Evolutionary conservation across 2,113 vertebrate genomes (phyloP).

Genomic region (Salvelinus sp.): DNA sequence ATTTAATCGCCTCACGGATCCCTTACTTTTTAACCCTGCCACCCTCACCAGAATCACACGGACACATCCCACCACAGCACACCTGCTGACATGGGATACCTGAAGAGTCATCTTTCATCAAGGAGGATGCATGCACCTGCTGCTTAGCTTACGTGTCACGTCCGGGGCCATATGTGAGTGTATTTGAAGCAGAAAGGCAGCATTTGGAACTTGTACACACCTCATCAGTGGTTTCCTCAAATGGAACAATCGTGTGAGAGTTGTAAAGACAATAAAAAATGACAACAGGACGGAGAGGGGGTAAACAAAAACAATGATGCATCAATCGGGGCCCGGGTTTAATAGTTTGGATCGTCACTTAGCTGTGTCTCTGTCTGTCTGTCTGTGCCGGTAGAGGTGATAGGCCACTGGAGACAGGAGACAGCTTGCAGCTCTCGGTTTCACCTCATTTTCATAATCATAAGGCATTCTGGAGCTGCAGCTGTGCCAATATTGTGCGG

Average conservation of each 20-base stretch:
- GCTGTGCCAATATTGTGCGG: conserved; percentile 62
- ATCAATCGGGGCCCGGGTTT: conserved; percentile 16
- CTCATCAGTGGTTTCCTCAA: conserved; percentile 7
- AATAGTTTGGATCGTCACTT: conserved; percentile 12
- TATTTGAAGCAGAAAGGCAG: conserved; percentile 11
- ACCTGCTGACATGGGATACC: neutral
- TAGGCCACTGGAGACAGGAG: conserved; percentile 51
- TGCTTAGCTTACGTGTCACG: neutral
- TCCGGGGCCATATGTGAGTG: neutral
- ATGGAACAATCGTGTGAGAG: conserved; percentile 13
- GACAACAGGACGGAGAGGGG: conserved; percentile 19
- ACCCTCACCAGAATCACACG: neutral
- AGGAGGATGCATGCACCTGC: neutral
- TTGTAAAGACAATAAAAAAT: conserved; percentile 31
- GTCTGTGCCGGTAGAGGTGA: conserved; percentile 24
- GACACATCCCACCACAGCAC: neutral
- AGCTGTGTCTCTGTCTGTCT: conserved; percentile 21
- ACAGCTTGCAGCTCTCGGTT: conserved; percentile 61
- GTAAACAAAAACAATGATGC: conserved; percentile 6
- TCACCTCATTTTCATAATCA: conserved; percentile 71
- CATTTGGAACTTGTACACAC: neutral
- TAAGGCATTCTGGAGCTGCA: conserved; percentile 56
- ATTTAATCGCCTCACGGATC: conserved; percentile 30
- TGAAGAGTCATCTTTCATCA: neutral
- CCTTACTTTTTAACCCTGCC: conserved; percentile 14